phyloP scores from a whole-genome alignment of 2,797 vertebrate genomes.

The Coluber constrictor region DNA sequence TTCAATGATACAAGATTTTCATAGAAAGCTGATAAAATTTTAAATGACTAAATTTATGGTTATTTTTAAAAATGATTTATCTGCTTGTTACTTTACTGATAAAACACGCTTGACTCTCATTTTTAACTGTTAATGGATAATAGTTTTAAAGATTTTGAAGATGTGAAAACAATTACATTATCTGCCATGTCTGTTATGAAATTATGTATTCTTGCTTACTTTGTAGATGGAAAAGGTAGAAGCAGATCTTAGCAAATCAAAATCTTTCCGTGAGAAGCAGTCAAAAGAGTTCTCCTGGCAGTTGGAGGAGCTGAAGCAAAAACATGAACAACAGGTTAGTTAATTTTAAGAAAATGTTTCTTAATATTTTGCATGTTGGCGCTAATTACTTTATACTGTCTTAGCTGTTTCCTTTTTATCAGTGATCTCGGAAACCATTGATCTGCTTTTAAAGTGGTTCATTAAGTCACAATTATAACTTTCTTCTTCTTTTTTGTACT shows the following conservation, averaged over 20 bases:
- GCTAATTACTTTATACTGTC: not conserved
- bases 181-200: slow-evolving; percentile 35
- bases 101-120: not conserved
- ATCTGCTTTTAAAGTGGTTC: not conserved
- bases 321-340: slow-evolving; percentile 86
- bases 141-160: slow-evolving; percentile 33
- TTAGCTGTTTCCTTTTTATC: not conserved
- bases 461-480: not conserved
- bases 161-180: slow-evolving; percentile 34
- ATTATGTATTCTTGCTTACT: slow-evolving; percentile 68
- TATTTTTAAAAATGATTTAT: not conserved
- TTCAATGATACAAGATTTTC: not conserved
- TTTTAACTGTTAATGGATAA: not conserved
- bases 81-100: not conserved
- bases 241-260: slow-evolving; percentile 85
- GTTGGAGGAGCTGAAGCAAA: slow-evolving; percentile 79
- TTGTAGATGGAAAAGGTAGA: slow-evolving; percentile 90
- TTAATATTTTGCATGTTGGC: not conserved
- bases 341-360: not conserved
- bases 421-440: not conserved
- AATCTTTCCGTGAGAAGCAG: slow-evolving; percentile 87
- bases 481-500: not conserved
- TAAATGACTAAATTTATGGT: not conserved
- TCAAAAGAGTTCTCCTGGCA: slow-evolving; percentile 84
- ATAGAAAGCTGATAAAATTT: not conserved